Evolutionary conservation across 1,140 invertebrate genomes (phyloP).

Genomic region (Drosophila murphyi): DNA sequence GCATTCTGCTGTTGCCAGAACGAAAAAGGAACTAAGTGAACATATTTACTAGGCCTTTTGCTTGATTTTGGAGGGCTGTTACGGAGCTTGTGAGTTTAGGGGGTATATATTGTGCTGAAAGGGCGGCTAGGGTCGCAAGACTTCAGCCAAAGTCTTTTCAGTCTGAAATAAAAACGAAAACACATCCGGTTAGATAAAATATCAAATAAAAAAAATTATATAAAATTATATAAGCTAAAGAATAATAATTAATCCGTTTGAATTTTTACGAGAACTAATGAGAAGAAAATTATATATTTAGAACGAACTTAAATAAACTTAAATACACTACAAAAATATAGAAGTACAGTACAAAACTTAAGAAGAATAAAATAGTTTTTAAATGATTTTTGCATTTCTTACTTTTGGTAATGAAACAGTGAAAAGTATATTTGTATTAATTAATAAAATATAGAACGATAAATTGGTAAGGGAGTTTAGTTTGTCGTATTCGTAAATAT

Average conservation of each 20-base stretch:
- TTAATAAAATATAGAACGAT: background rate
- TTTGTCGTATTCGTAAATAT: background rate
- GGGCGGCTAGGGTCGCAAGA: conserved; percentile 77
- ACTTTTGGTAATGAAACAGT: background rate
- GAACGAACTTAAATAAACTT: too few relatives aligned
- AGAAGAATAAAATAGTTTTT: conserved; percentile 9
- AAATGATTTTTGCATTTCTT: background rate
- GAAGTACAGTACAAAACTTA: background rate
- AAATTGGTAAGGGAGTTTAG: conserved; percentile 14
- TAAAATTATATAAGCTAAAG: conserved; percentile 5
- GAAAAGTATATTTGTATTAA: conserved; percentile 1
- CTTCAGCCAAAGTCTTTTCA: conserved; percentile 84
- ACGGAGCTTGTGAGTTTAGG: conserved; percentile 7
- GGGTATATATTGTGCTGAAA: conserved; percentile 52
- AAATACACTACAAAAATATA: too few relatives aligned
- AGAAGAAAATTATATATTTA: too few relatives aligned
- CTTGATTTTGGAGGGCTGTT: conserved; percentile 11
- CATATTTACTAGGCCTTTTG: conserved; percentile 7
- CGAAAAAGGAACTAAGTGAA: conserved; percentile 35
- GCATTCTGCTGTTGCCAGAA: conserved; percentile 4
- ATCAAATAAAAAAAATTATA: conserved; percentile 36
- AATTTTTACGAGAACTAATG: too few relatives aligned
- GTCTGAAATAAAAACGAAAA: conserved; percentile 78
- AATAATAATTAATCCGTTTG: background rate
- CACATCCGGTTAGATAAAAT: conserved; percentile 29